Conservation (phyloP, 2,888 invertebrate genomes). For the Amphiduros pacificus region DNA sequence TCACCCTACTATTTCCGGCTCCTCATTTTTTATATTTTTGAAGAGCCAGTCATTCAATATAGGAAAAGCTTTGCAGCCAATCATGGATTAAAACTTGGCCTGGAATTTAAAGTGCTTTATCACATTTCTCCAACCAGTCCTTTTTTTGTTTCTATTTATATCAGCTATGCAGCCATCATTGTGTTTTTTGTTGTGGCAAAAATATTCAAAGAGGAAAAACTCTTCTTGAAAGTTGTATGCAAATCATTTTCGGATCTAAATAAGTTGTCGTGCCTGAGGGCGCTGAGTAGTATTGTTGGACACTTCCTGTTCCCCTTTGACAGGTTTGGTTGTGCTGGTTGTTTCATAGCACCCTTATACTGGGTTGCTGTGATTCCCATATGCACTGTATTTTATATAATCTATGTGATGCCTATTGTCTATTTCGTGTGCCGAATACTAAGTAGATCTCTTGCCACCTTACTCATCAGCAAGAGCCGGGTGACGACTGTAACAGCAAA, state of each 20-base stretch:
- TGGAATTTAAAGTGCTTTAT: conserved; percentile 47
- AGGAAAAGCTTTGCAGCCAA: conserved; percentile 33
- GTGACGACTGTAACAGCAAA: too few species aligned
- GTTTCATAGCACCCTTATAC: conserved; percentile 43
- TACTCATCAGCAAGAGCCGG: too few species aligned
- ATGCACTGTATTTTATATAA: conserved; percentile 37
- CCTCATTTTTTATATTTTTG: conserved; percentile 49
- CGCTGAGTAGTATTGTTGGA: conserved; percentile 44
- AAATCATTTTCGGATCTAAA: conserved; percentile 49
- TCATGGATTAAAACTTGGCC: conserved; percentile 10
- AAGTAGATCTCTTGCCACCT: too few species aligned
- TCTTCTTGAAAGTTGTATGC: conserved; percentile 40
- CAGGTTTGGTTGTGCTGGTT: conserved; percentile 46
- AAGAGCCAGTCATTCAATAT: conserved; percentile 41
- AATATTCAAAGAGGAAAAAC: conserved; percentile 27
- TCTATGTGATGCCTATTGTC: conserved; percentile 52
- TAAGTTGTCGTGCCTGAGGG: conserved; percentile 45
- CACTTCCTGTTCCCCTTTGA: conserved; percentile 51
- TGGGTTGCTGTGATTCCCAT: conserved; percentile 40
- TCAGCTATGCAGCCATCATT: conserved; percentile 44
- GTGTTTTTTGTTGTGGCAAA: conserved; percentile 41
- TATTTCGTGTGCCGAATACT: too few species aligned
- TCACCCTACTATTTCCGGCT: conserved; percentile 50
- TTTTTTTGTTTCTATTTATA: conserved; percentile 47
- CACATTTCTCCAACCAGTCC: conserved; percentile 49